Evolutionary conservation across 1,140 invertebrate species (phyloP), one percentile per base, ranked within the genome.

Genomic region (Drosophila kohkoa): DNA sequence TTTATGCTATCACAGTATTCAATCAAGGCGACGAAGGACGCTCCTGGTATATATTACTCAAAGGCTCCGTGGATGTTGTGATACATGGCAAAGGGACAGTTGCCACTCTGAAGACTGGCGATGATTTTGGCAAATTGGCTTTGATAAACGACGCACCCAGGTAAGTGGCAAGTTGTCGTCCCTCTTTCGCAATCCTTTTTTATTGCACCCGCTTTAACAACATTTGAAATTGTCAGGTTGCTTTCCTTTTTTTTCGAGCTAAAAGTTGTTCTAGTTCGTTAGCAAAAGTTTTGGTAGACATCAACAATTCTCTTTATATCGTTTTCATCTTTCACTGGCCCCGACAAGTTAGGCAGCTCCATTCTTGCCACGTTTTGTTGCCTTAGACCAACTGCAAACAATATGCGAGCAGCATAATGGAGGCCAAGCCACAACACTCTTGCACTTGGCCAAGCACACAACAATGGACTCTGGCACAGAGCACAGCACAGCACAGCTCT

Each of bases 1-100:
- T 63, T 32, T 46, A 46, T 57, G 15, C 8, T 6, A 41, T 46
- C 62, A 55, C 65, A 97, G 96, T 98, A 82, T 98, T 98, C 92
- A 96, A 97, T 91, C 97, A 98, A 93, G 97, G 97, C 46, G 97
- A 98, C 90, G 96, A 97, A 92, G 97, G 97, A n/a, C 95, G 96
- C 74, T 97, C 96, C 20, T 98, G 97, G 97, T 98, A 97, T 93
- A 97, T 98, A 45, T 95, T 98, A 70, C 93, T 98, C 30, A 95
- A 95, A 81, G 97, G 97, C 11, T 97, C 96, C 0, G 97, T 98
- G 3, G 96, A 97, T 92, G 97, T 98, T 52, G 96, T 96, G 41
- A 97, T 97, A 81, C 95, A 96, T 91, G 96, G 97, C 57, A 98
- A 98, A 94, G 97, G 97, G 32, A 95, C 96, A 8, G 97, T 98